These are phyloP conservation scores for Ommatoiulus sabulosus DNA, from an alignment of 2,888 invertebrate genomes.

Conservation along the genomic window DNA sequence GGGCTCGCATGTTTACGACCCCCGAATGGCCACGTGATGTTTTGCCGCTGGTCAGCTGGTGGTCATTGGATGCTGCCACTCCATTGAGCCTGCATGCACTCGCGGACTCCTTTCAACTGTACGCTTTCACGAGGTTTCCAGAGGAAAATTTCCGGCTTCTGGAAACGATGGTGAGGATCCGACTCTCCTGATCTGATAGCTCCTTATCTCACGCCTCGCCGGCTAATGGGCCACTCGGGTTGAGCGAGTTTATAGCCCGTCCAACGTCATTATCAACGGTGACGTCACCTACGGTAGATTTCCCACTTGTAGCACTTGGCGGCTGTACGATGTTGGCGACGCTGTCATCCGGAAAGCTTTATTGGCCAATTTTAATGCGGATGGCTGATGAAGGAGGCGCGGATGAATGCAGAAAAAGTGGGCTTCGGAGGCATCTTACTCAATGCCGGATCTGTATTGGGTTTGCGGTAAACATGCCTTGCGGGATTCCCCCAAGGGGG, in stretches of 20 bases:
- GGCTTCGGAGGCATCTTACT: not conserved
- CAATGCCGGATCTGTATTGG: not conserved
- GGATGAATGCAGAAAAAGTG: not conserved
- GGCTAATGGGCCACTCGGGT: constrained; percentile 30
- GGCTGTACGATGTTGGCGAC: not conserved
- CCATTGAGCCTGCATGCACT: not conserved
- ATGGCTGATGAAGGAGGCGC: not conserved
- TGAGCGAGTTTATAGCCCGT: constrained; percentile 9
- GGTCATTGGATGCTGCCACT: constrained; percentile 21
- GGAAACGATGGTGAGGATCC: not conserved
- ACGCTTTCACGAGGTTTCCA: not conserved
- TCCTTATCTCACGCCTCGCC: constrained; percentile 40
- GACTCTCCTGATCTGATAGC: not conserved
- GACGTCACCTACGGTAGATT: not conserved
- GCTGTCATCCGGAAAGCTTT: constrained; percentile 31
- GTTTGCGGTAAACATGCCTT: not conserved
- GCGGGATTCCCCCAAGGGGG: not conserved
- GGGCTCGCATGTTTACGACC: not conserved
- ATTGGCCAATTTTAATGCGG: constrained; percentile 2
- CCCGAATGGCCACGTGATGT: not conserved
- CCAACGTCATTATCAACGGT: constrained; percentile 29
- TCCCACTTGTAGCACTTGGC: not conserved
- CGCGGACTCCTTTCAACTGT: not conserved
- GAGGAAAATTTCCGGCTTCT: not conserved
- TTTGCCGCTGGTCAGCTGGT: not conserved